Conservation (phyloP, 2,113 vertebrate species). For the Oceanodroma tethys region DNA sequence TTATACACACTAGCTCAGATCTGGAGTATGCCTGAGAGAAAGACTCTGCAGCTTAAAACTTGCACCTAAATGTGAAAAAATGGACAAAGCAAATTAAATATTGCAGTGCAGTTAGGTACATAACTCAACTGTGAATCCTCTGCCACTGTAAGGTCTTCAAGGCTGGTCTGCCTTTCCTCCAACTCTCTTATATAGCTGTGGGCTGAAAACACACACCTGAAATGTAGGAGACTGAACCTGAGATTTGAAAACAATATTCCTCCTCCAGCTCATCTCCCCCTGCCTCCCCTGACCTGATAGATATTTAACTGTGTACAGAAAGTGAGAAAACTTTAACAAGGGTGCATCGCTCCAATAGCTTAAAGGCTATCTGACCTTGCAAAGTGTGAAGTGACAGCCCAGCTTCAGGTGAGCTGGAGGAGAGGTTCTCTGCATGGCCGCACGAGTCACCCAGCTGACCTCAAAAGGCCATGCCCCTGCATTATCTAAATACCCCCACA, state of each 20-base stretch:
- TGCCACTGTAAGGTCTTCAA: neutral
- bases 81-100: neutral
- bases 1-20: neutral
- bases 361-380: neutral
- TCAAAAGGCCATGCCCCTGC: neutral
- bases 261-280: neutral
- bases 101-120: neutral
- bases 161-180: neutral
- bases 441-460: rapidly evolving
- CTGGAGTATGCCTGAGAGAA: neutral
- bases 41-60: neutral
- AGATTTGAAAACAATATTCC: neutral
- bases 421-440: neutral
- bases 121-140: neutral
- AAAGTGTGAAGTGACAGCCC: neutral
- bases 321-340: neutral
- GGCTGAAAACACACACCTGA: neutral
- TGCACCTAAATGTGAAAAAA: neutral
- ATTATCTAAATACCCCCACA: neutral
- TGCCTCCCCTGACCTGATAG: neutral
- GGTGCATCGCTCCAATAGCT: neutral
- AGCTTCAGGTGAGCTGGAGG: neutral
- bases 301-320: neutral
- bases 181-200: neutral
- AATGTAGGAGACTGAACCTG: neutral